Evolutionary conservation across 64 coral and sea anemone genomes (phyloP), one percentile per base, ranked within the genome.

Genomic region (Hydrozoanthus tunicans): DNA sequence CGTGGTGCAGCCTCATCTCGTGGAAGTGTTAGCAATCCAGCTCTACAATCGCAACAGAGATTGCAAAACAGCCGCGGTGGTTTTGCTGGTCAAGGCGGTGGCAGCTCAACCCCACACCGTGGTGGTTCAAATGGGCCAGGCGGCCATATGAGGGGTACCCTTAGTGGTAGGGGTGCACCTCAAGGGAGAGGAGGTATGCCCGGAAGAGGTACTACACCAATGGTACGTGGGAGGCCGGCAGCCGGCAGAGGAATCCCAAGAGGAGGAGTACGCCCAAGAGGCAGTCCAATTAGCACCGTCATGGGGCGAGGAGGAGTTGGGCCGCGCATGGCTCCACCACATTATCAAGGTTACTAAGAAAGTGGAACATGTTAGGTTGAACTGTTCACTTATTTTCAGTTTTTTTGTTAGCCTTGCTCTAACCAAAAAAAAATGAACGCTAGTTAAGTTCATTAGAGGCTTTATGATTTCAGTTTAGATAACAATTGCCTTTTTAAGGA

Each of bases 291-390:
- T 25, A 88, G 68, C 54, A 88, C 84, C 20, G 59, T 88, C 11
- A 73, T 88, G 20, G 84, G 84, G 25, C 84, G 84, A 17, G 84
- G 84, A 74, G 84, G 84, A 52, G 70, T 73, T 55, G 84, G 84
- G 6, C 84, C 69, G 6, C 84, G 84, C 3, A 88, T 88, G 69
- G 67, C 66, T 5, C 84, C 84, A 14, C 84, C 84, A 88, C 84
- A 88, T 6, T 88, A 88, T 54, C 84, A 88, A 27, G 84, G 84
- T 1, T 88, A 88, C 61, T 88, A 56, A 88, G 55, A 59, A 3
- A 27, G 15, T 8, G 8, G 43, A 11, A 86, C 25, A 3, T 76
- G 9, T 76, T 1, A 5, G 6, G 14, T 52, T 52, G 7, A 6
- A 27, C 24, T 74, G 11, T 53, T 25, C 26, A 51, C 10, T 12